A percentile compares a stretch with the other conserved stretches of the same genome.
Conservation (phyloP, 2,113 vertebrate species). For the Crotalus tigris region DNA sequence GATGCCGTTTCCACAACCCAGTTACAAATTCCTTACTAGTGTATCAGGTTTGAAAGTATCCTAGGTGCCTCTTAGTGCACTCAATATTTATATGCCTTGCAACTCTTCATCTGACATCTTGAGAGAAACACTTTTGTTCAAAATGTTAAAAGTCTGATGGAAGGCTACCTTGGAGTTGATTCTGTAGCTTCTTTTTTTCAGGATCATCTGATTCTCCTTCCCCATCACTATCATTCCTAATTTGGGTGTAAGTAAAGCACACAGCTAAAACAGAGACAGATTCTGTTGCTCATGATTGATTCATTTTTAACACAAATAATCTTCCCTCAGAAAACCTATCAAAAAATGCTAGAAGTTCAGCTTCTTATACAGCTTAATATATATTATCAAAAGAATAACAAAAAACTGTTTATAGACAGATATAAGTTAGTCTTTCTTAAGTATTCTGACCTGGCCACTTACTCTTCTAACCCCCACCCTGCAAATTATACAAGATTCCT, state of each 20-base stretch:
- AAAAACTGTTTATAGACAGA: background rate
- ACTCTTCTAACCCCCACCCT: conserved; percentile 1
- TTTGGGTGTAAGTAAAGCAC: conserved; percentile 39
- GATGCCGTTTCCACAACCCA: too few species aligned
- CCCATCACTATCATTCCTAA: conserved; percentile 95
- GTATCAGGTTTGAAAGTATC: background rate
- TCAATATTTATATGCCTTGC: background rate
- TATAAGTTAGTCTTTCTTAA: background rate
- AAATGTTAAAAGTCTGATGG: conserved; percentile 34
- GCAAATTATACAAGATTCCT: background rate
- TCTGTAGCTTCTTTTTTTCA: conserved; percentile 97
- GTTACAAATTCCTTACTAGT: too few species aligned
- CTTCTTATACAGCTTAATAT: background rate
- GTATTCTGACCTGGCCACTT: conserved; percentile 16
- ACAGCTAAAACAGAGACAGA: background rate
- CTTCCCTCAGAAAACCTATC: background rate
- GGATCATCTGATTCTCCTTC: conserved; percentile 91
- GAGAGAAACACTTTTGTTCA: background rate
- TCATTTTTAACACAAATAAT: conserved; percentile 17
- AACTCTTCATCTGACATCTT: background rate
- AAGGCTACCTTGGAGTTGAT: conserved; percentile 90
- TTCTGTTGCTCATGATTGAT: background rate
- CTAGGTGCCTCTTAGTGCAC: background rate
- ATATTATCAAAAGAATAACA: background rate
- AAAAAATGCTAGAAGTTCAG: background rate